A percentile compares a stretch with the other conserved stretches of the same genome.
Evolutionary conservation across 1,140 invertebrate genomes (phyloP).

Genomic region (Gryon sp.): DNA sequence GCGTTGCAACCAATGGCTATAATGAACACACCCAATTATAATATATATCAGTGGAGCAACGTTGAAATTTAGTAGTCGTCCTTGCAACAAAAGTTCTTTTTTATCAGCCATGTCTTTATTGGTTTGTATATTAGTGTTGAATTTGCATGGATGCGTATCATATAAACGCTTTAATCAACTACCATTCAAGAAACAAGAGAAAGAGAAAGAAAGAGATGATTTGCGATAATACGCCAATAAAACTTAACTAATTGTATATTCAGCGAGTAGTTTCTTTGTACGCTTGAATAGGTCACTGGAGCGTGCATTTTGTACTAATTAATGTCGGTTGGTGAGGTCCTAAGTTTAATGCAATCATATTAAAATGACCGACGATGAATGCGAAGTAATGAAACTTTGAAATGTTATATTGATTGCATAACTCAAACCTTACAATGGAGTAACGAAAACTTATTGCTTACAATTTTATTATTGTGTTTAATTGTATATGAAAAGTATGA

Average conservation of each 20-base stretch:
- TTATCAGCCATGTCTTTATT: too few relatives aligned
- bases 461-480: too few relatives aligned
- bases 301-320: slow-evolving; percentile 21
- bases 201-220: slow-evolving; percentile 15
- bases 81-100: too few relatives aligned
- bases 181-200: slow-evolving; percentile 55
- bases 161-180: slow-evolving; percentile 45
- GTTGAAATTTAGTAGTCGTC: too few relatives aligned
- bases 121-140: too few relatives aligned
- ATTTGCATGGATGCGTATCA: slow-evolving; percentile 32
- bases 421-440: too few relatives aligned
- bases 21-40: too few relatives aligned
- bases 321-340: not conserved
- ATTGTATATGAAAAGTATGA: too few relatives aligned
- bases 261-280: slow-evolving; percentile 1
- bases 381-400: slow-evolving; percentile 14
- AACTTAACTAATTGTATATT: slow-evolving; percentile 29
- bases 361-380: slow-evolving; percentile 14
- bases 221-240: slow-evolving; percentile 29
- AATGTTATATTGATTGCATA: slow-evolving; percentile 5
- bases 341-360: slow-evolving; percentile 21
- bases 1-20: too few relatives aligned
- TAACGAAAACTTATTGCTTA: too few relatives aligned
- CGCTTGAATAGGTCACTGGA: slow-evolving; percentile 29
- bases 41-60: too few relatives aligned